Evolutionary conservation across 2,797 vertebrate species (phyloP), one percentile per base, ranked within the genome.

Genomic region (Danio choprae): DNA sequence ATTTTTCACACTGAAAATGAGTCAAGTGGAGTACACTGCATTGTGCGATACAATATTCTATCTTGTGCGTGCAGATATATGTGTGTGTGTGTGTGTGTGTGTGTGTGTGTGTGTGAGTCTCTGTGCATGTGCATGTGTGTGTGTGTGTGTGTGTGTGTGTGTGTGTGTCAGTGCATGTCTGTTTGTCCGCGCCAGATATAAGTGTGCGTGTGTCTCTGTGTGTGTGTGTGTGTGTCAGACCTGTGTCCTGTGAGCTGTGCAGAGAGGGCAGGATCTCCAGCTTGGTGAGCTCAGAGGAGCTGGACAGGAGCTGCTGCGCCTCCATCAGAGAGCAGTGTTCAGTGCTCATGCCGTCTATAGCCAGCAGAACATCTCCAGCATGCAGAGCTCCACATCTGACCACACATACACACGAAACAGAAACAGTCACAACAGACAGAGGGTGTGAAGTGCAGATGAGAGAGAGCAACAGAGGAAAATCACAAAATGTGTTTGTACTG

Each of bases 271-370:
- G 81, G 86, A 99, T 95, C 91, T 99, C 97, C 79, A 99, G 88
- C 78, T 95, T 95, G 59, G 98, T 96, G 2, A 91, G 89, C 71
- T 98, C 96, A 0, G 91, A 89, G n/a, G 95, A 94, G 85, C 90
- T 95, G 87, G 96, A 94, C 72, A 99, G 91, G 2, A 99, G 95
- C 90, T 98, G 96, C n/a, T 95, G 95, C 67, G 96, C 98, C 85
- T 99, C 98, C 83, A 98, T 91, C 55, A 98, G 87, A 0, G 97
- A 96, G 89, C 97, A 99, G 91, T 96, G 96, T 62, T 98, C 98
- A 0, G 96, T 95, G 90, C 95, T 95, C 29, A 96, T 97, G 65
- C 97, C 96, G 4, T 99, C 96, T n/a, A 99, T 99, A 64, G 96
- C 95, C 79, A 99, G 93, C 77, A 99, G 94, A 86, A 97, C 93